Conservation (phyloP, 2,797 vertebrate genomes). For the Falco biarmicus region DNA sequence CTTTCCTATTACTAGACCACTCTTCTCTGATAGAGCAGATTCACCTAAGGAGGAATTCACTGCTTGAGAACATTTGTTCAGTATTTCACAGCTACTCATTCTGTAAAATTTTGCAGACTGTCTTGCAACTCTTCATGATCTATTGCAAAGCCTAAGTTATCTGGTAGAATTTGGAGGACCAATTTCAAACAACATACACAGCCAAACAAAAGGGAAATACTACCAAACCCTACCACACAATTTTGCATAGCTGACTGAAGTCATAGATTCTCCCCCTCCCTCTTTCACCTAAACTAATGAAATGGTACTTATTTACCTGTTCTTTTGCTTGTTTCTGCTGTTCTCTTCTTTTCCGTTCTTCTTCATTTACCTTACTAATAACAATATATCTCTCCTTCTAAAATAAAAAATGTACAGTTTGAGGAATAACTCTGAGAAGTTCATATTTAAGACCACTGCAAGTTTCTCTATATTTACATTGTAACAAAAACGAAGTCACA, state of each 20-base stretch:
- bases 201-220: not conserved
- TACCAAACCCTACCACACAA: not conserved
- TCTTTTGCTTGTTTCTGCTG: constrained; percentile 91
- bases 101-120: not conserved
- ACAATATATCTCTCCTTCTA: constrained; percentile 95
- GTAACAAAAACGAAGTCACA: not conserved
- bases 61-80: not conserved
- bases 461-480: not conserved
- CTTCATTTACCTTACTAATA: constrained; percentile 93
- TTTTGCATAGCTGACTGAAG: not conserved
- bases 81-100: not conserved
- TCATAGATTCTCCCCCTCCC: not conserved
- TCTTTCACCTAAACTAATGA: not conserved
- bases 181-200: not conserved
- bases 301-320: constrained; percentile 80
- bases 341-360: constrained; percentile 90
- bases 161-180: not conserved
- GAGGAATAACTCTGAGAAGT: not conserved
- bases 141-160: not conserved
- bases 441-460: not conserved
- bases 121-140: not conserved
- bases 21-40: not conserved
- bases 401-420: constrained; percentile 30
- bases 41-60: not conserved
- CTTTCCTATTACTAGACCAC: not conserved